These are phyloP conservation scores for Cotesia glomerata DNA, from an alignment of 1,140 invertebrate species.

Conservation along the genomic window DNA sequence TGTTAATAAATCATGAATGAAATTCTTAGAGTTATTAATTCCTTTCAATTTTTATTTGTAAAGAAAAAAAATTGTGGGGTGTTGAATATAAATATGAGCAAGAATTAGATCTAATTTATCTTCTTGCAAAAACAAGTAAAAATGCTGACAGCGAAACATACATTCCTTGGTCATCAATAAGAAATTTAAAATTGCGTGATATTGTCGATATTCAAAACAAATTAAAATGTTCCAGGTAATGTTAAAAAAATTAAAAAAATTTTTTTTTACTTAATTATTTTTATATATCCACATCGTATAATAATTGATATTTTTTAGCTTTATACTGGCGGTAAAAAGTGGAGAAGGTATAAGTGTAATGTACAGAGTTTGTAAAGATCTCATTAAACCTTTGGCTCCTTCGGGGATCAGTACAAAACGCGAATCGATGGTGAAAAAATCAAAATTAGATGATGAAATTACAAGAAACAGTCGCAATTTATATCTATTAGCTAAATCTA, in stretches of 20 bases:
- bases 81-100: conserved; percentile 28
- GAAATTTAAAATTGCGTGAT: conserved; percentile 13
- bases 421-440: conserved; percentile 8
- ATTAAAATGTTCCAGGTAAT: conserved; percentile 14
- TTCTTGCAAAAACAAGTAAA: conserved; percentile 8
- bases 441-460: not conserved
- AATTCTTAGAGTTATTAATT: not conserved
- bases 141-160: conserved; percentile 21
- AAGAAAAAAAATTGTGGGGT: conserved; percentile 18
- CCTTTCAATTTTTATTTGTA: not conserved
- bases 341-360: conserved; percentile 6
- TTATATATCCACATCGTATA: no score
- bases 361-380: conserved; percentile 32
- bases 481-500: conserved; percentile 15
- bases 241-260: not conserved
- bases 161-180: conserved; percentile 22
- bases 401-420: not conserved
- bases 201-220: conserved; percentile 25
- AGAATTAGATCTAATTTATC: conserved; percentile 28
- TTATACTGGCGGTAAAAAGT: not conserved
- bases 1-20: no score
- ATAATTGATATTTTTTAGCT: not conserved
- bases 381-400: not conserved
- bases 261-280: no score
- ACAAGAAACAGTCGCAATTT: conserved; percentile 8